Percentiles rank a stretch among this genome's conserved stretches.
These are phyloP conservation scores for Chrysopilus asiliformis DNA, from an alignment of 2,888 invertebrate species.

Conservation along the genomic window DNA sequence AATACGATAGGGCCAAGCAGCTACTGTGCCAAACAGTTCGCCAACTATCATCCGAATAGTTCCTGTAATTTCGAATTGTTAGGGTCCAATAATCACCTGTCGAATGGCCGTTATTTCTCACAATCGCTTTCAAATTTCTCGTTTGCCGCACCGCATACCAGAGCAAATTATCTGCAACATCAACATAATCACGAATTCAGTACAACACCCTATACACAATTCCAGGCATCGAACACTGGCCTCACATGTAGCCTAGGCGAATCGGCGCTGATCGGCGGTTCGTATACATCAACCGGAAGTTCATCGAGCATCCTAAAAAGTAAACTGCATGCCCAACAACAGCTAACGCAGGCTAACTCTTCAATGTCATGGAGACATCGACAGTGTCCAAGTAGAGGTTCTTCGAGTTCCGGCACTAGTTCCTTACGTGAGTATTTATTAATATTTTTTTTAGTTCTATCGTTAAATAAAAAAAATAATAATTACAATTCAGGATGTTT, in stretches of 20 bases:
- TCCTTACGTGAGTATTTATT: conserved; percentile 37
- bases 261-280: conserved; percentile 19
- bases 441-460: too few species aligned
- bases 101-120: conserved; percentile 29
- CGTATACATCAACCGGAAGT: conserved; percentile 27
- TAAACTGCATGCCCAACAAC: conserved; percentile 20
- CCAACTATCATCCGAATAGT: conserved; percentile 22
- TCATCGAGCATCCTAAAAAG: conserved; percentile 24
- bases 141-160: conserved; percentile 20
- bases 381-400: conserved; percentile 35
- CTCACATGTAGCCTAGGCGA: conserved; percentile 18
- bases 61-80: too few species aligned
- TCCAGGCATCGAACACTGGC: conserved; percentile 19
- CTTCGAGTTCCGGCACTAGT: conserved; percentile 34
- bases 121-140: conserved; percentile 35
- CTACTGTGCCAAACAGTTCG: conserved; percentile 31
- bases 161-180: conserved; percentile 17
- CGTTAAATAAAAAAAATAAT: too few species aligned
- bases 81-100: conserved; percentile 4
- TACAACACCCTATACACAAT: conserved; percentile 27
- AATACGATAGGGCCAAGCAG: conserved; percentile 35
- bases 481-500: too few species aligned
- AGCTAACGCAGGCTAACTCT: conserved; percentile 2
- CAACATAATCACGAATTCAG: conserved; percentile 15
- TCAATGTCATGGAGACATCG: conserved; percentile 36